These are phyloP conservation scores for Odocoileus virginianus DNA, from an alignment of 2,113 vertebrate genomes.

Conservation along the genomic window DNA sequence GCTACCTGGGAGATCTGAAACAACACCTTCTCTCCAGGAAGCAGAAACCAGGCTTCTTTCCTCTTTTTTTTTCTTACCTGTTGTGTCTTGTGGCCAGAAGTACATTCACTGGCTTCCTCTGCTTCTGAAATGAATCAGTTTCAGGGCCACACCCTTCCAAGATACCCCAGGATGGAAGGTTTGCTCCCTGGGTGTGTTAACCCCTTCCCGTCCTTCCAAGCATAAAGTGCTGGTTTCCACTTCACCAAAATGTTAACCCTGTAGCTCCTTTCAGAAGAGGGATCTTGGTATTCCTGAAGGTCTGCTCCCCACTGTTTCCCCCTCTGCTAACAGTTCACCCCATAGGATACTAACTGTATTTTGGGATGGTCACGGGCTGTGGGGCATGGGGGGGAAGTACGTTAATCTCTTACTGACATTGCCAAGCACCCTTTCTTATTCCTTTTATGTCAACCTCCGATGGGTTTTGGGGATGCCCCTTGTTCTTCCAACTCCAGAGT, in stretches of 20 bases:
- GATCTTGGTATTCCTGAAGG: background rate
- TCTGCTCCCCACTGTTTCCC: background rate
- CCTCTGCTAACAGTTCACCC: background rate
- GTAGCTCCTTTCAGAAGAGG: background rate
- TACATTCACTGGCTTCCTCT: slow-evolving; percentile 55
- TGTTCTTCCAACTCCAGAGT: background rate
- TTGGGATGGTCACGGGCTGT: background rate
- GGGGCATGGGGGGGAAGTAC: too few species aligned
- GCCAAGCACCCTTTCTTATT: slow-evolving; percentile 57
- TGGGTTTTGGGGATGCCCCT: background rate
- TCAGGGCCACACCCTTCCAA: slow-evolving; percentile 56
- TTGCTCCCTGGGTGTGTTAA: slow-evolving; percentile 62
- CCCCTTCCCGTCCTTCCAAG: background rate
- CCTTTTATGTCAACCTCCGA: slow-evolving; percentile 51
- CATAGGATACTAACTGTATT: background rate
- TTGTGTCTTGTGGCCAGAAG: slow-evolving; percentile 74
- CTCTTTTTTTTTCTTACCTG: slow-evolving; percentile 78
- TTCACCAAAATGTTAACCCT: background rate
- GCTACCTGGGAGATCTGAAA: slow-evolving; percentile 60
- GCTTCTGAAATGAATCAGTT: slow-evolving; percentile 65
- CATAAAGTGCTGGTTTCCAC: background rate
- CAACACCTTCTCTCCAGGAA: slow-evolving; percentile 70
- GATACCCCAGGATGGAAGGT: slow-evolving; percentile 30
- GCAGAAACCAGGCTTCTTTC: slow-evolving; percentile 73
- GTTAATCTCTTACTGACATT: background rate